Percentiles rank a stretch among this genome's conserved stretches.
phyloP scores from a whole-genome alignment of 2,113 vertebrate genomes.

The Camelus bactrianus region DNA sequence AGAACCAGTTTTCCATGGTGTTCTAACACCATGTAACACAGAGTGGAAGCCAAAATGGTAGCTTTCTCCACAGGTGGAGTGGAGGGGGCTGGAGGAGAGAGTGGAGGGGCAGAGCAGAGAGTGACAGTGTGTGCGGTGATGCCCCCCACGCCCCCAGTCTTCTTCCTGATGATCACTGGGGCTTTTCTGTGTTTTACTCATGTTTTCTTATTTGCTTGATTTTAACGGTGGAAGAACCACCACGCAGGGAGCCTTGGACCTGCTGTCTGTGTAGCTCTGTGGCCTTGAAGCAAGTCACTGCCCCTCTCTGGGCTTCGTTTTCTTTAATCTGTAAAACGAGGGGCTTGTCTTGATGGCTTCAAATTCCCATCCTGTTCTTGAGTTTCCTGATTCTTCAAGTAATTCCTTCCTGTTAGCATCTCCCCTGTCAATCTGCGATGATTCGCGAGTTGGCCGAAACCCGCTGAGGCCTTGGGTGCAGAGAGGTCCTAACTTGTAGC shows the following conservation, averaged over 20 bases:
- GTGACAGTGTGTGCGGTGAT: accelerated
- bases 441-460: background rate
- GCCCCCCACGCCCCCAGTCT: too few relatives aligned
- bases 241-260: background rate
- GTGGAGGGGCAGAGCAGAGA: background rate
- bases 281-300: background rate
- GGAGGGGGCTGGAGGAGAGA: background rate
- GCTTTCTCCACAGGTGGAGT: background rate
- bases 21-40: background rate
- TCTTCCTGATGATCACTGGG: background rate
- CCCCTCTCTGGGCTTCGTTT: background rate
- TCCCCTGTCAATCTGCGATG: background rate
- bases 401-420: background rate
- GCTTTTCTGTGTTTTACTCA: background rate
- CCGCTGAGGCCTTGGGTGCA: background rate
- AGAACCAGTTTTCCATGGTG: background rate
- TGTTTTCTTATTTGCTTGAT: background rate
- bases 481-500: background rate
- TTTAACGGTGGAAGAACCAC: background rate
- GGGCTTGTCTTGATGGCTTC: background rate
- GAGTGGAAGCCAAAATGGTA: background rate
- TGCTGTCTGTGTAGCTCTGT: background rate
- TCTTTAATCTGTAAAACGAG: background rate
- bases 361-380: background rate
- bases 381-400: background rate